These are phyloP conservation scores for Phoxinus dragarum DNA, from an alignment of 2,797 vertebrate genomes.

Conservation along the genomic window DNA sequence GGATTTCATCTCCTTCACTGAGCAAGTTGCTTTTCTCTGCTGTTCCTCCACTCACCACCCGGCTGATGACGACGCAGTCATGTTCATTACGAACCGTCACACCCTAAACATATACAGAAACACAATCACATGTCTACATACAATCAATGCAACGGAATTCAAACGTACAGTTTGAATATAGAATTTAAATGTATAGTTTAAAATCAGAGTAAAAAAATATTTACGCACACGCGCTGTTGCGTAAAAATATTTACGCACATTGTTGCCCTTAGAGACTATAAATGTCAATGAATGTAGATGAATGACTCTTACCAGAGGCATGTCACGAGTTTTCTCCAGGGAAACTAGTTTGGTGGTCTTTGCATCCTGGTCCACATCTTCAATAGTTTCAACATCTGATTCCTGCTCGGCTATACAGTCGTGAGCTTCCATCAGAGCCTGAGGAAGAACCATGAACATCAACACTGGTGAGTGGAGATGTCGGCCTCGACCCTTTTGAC, in stretches of 20 bases:
- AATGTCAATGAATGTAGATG: not conserved
- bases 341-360: conserved; percentile 95
- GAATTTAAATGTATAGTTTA: not conserved
- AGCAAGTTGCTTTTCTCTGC: conserved; percentile 92
- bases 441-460: conserved; percentile 51
- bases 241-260: too few species aligned
- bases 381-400: conserved; percentile 81
- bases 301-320: conserved; percentile 82
- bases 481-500: not conserved
- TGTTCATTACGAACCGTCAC: conserved; percentile 94
- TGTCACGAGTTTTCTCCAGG: conserved; percentile 91
- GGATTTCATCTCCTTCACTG: conserved; percentile 93
- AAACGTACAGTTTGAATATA: not conserved
- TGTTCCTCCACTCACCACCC: conserved; percentile 92
- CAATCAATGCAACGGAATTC: not conserved
- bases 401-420: conserved; percentile 91
- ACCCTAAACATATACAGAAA: conserved; percentile 76
- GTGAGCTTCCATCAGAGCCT: conserved; percentile 94
- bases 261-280: not conserved
- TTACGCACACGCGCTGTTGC: not conserved
- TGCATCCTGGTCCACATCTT: conserved; percentile 82
- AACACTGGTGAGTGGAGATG: not conserved
- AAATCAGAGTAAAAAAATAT: not conserved
- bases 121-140: not conserved
- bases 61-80: conserved; percentile 94